Percentiles rank a stretch among this genome's conserved stretches.
Conservation (phyloP, 2,113 vertebrate species). For the Lontra canadensis region DNA sequence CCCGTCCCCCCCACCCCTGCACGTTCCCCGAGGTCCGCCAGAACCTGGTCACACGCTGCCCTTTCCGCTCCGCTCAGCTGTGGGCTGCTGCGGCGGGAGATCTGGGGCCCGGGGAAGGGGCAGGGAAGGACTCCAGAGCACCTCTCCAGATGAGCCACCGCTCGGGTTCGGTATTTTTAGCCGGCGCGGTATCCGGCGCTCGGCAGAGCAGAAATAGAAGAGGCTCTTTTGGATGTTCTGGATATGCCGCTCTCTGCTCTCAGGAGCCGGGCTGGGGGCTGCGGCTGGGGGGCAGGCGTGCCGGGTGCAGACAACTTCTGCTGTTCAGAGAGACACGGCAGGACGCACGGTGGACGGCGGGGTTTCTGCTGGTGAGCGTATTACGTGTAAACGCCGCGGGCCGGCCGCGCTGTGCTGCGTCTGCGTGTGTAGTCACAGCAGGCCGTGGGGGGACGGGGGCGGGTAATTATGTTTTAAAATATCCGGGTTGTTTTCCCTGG, state of each 20-base stretch:
- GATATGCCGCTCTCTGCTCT: conserved; percentile 35
- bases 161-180: conserved; percentile 48
- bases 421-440: neutral
- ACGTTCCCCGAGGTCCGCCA: too few relatives aligned
- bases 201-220: conserved; percentile 62
- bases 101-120: neutral
- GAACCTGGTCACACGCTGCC: too few relatives aligned
- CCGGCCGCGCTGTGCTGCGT: neutral
- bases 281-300: neutral
- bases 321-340: conserved; percentile 51
- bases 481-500: neutral
- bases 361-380: neutral
- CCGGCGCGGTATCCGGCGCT: neutral
- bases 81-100: accelerated
- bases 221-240: conserved; percentile 2
- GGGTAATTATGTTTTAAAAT: conserved; percentile 37
- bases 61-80: neutral
- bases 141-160: conserved; percentile 1
- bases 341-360: neutral
- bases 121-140: neutral
- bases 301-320: conserved; percentile 16
- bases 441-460: neutral
- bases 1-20: too few relatives aligned
- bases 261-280: neutral
- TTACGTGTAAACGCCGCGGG: neutral